Evolutionary conservation across 1,140 invertebrate species (phyloP), one percentile per base, ranked within the genome.

Genomic region (Monomorium pharaonis): DNA sequence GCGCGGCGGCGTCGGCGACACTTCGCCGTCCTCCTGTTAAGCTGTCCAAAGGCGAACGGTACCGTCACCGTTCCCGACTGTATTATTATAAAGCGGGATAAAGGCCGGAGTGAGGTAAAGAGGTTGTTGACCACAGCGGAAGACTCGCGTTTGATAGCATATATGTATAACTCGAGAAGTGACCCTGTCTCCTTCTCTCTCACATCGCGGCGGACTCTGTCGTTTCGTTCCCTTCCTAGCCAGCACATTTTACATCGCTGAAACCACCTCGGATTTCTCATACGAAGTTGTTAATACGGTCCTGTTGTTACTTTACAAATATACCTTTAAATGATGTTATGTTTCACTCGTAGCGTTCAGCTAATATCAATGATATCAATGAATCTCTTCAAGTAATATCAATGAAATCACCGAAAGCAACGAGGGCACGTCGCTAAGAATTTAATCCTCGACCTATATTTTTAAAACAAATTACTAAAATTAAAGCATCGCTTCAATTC

Each of bases 101-200:
- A 85, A 77, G 51, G 44, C 56, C 63, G 84, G 54, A 67, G 75
- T 70, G 88, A 91, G 91, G 89, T 92, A 92, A 92, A 88, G 89
- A 91, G 92, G 92, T 92, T 91, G 91, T 93, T 92, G 92, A 92
- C 91, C 92, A 92, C 85, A 90, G 90, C 90, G 90, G 84, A 91
- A 93, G 92, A 93, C 92, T 81, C 86, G 78, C 88, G 87, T 84
- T 89, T 87, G 91, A 93, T 93, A 92, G 90, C 72, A 85, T 80
- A n/a, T 70, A 85, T 80, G 16, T 70, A 91, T 84, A 86, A 90
- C 85, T 72, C 85, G 58, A 60, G 88, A 88, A 91, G 81, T 77
- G 88, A 84, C 69, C 30, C 65, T 58, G 4, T 54, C 83, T 84
- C n/a, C 27, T 9, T 63, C 54, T 63, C 21, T 62, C 60, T 30